Evolutionary conservation across 2,888 invertebrate species (phyloP).

Genomic region (Catotricha subobsoleta): DNA sequence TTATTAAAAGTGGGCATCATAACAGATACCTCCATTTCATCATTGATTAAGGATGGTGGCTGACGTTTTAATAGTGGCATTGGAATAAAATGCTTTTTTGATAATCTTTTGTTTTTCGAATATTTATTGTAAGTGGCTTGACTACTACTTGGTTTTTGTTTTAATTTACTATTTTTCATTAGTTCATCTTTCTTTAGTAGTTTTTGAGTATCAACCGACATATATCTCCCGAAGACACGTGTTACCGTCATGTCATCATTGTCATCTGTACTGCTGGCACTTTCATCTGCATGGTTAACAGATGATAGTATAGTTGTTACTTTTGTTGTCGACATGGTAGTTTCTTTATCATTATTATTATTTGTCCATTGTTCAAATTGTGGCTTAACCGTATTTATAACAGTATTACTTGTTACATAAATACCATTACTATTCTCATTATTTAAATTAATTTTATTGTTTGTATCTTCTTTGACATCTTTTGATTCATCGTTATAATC

Average conservation of each 20-base stretch:
- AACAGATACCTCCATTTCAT: slow-evolving; percentile 1
- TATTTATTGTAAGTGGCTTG: too few species aligned
- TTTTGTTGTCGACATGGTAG: too few species aligned
- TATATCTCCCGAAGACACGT: slow-evolving; percentile 9
- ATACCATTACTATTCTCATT: too few species aligned
- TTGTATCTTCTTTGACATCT: too few species aligned
- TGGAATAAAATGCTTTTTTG: neutral
- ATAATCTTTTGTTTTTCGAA: slow-evolving; percentile 4
- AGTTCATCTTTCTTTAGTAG: slow-evolving; percentile 9
- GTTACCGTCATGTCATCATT: slow-evolving; percentile 5
- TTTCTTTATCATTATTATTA: neutral
- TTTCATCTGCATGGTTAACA: too few species aligned
- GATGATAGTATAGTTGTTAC: slow-evolving; percentile 4
- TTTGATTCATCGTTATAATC: neutral
- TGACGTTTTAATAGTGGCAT: slow-evolving; percentile 1
- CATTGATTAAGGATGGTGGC: neutral
- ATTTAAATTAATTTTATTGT: too few species aligned
- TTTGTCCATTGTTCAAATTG: too few species aligned
- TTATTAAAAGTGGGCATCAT: neutral
- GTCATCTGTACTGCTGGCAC: neutral
- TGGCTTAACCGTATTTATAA: too few species aligned
- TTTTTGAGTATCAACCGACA: slow-evolving; percentile 11
- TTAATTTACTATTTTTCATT: slow-evolving; percentile 2
- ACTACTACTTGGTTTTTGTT: neutral
- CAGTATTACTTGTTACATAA: too few species aligned